A percentile compares a stretch with the other conserved stretches of the same genome.
phyloP scores from a whole-genome alignment of 2,797 vertebrate genomes.

The Lithobates sylvaticus region DNA sequence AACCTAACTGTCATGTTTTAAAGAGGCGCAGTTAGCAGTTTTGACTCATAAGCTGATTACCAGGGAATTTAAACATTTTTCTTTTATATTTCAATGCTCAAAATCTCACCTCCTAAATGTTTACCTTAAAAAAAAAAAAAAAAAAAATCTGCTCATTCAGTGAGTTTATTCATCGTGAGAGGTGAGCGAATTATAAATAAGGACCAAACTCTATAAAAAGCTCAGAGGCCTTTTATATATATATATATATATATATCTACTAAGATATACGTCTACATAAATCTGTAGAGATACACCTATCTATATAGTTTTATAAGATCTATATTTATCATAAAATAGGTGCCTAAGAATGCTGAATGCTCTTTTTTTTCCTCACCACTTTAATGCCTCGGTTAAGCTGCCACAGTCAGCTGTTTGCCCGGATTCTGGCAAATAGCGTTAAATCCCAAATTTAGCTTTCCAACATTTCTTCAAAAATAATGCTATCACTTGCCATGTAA shows the following conservation, averaged over 20 bases:
- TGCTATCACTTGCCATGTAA: constrained; percentile 70
- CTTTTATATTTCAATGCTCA: not conserved
- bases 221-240: not conserved
- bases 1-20: not conserved
- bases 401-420: not conserved
- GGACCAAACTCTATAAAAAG: not conserved
- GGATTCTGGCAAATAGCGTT: not conserved
- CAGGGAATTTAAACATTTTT: not conserved
- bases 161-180: not conserved
- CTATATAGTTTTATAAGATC: constrained; percentile 25
- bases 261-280: not conserved
- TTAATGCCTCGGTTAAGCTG: not conserved
- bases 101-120: no score
- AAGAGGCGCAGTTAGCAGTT: not conserved
- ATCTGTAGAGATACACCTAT: not conserved
- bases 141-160: not conserved
- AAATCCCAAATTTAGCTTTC: no score
- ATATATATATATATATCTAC: not conserved
- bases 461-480: no score
- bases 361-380: not conserved
- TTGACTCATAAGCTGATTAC: constrained; percentile 3
- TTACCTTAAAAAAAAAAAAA: no score
- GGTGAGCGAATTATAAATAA: not conserved
- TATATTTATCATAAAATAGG: not conserved
- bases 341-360: not conserved